These are phyloP conservation scores for Bradynema listronoti DNA, from an alignment of 1,140 invertebrate genomes.

Conservation along the genomic window DNA sequence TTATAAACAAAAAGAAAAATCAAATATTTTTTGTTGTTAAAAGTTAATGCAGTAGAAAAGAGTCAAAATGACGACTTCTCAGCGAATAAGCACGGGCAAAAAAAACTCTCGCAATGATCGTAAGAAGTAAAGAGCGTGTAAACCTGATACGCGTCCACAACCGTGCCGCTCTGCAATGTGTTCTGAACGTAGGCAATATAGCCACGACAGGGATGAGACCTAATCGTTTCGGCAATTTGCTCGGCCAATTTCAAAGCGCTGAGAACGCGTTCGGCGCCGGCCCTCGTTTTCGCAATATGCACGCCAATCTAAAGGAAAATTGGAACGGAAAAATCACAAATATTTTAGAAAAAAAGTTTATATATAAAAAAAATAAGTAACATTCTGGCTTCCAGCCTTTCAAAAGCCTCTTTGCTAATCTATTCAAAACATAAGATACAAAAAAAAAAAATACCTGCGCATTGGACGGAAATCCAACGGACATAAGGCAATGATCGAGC, in stretches of 20 bases:
- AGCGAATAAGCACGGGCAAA: too few species aligned
- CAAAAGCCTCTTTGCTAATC: background rate
- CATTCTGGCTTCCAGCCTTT: background rate
- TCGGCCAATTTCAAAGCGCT: conserved; percentile 69
- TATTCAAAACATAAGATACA: conserved; percentile 9
- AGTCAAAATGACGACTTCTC: too few species aligned
- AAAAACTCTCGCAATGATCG: too few species aligned
- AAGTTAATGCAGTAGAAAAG: too few species aligned
- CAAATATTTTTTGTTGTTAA: too few species aligned
- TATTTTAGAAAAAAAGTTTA: conserved; percentile 8
- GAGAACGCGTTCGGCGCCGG: conserved; percentile 67
- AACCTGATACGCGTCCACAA: conserved; percentile 64
- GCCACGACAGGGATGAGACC: conserved; percentile 39
- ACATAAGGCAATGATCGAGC: conserved; percentile 77
- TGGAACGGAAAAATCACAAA: background rate
- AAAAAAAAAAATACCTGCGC: conserved; percentile 56
- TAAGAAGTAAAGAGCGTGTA: conserved; percentile 41
- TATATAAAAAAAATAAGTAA: too few species aligned
- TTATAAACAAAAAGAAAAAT: too few species aligned
- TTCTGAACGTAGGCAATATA: conserved; percentile 42
- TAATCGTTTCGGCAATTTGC: conserved; percentile 63
- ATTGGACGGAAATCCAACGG: conserved; percentile 66
- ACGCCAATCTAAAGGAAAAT: conserved; percentile 45
- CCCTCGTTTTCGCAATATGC: conserved; percentile 67
- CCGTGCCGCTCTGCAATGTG: conserved; percentile 58